Evolutionary conservation across 2,113 vertebrate genomes (phyloP), one percentile per base, ranked within the genome.

Genomic region (Calypte anna): DNA sequence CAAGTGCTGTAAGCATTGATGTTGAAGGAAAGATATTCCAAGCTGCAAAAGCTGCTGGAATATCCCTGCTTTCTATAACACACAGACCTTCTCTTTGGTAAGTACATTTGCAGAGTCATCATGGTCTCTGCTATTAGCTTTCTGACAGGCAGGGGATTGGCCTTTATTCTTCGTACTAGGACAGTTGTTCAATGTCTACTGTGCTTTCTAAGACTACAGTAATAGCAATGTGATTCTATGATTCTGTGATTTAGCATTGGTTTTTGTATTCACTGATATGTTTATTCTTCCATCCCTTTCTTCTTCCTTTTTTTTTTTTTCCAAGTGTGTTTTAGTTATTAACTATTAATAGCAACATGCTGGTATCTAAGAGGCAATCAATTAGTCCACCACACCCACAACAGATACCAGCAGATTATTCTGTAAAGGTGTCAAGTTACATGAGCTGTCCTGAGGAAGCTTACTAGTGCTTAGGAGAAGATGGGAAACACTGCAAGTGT

Each of bases 11-110:
- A 91, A 99, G 99, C 98, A 99, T 99, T 63, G 99, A 99, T 53
- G 99, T 99, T 12, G 99, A 99, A 98, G 99, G 99, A 69, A 99
- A 99, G 96, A 99, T 99, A 97, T 99, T 99, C 97, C 99, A 99
- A 96, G 98, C 99, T 74, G 99, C 99, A 59, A 99, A 99, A 96
- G 98, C 98, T 79, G 97, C 98, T 68, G 99, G 99, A 70, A 99
- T 99, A 97, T 99, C 99, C 61, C 97, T 99, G 84, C 98, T 99
- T 84, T 99, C 99, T 57, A 99, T 99, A 97, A 99, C 99, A 21
- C 99, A 99, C 94, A 98, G 99, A 93, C 99, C 99, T 72, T 99
- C 99, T 86, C 98, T 99, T 86, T 99, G 99, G 99, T 99, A 93
- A 99, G 97, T 93, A 82, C 10, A 7, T 76, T 76, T 40, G 68